Evolutionary conservation across 2,797 vertebrate species (phyloP), one percentile per base, ranked within the genome.

Genomic region (Sphenopsis melanotis): DNA sequence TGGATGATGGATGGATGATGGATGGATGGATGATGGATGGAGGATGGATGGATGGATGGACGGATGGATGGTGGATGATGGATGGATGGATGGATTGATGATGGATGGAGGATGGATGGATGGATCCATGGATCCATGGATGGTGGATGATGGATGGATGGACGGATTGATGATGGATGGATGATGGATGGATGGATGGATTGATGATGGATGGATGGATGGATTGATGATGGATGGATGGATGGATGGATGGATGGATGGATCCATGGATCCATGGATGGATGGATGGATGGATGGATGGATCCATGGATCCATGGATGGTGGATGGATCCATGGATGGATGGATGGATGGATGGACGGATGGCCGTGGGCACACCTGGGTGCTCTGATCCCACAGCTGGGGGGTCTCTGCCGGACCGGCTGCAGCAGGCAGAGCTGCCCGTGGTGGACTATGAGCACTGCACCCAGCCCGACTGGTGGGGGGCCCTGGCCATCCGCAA

Each of bases 391-490:
- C 46, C 37, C 30, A 4, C 47, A 89, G 86, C 78, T 22, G 95
- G 95, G 17, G 98, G 98, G 19, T 89, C 97, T 1, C 78, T 27
- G 46, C 94, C 98, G 0, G 81, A 94, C 2, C 91, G 53, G 26
- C 95, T 98, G 26, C 98, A 98, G 95, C 96, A 98, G 89, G 98
- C 97, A 1, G 86, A 97, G 12, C 96, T 98, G 76, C 98, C 98
- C 1, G 97, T 98, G 79, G 98, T 98, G 96, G 96, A 87, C 77
- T 82, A 97, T 14, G 94, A 91, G 11, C 75, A 90, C 61, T 98
- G 98, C 56, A 96, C 91, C 29, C 96, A 93, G 68, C 88, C 86
- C 0, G 97, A 98, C 94, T 98, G 98, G 98, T 98, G 98, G 98
- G 98, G 98, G 1, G 27, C 47, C 75, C 4, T 94, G 3, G 76